These are phyloP conservation scores for Bryconaethiops microstoma DNA, from an alignment of 2,797 vertebrate genomes.

Conservation along the genomic window DNA sequence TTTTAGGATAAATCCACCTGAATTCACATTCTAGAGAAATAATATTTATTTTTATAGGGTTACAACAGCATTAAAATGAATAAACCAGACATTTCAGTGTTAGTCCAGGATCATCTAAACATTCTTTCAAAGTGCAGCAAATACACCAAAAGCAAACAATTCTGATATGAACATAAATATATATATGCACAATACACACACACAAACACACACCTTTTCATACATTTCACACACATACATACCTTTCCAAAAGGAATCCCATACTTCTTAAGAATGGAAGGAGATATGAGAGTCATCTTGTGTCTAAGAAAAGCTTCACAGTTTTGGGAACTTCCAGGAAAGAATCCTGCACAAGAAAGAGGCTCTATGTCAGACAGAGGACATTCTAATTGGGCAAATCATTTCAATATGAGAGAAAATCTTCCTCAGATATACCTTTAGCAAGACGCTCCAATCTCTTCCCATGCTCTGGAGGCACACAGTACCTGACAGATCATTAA, in stretches of 20 bases:
- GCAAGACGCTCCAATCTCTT: constrained; percentile 94
- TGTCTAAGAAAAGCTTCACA: constrained; percentile 97
- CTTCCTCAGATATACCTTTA: constrained; percentile 79
- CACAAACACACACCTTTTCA: too few relatives aligned
- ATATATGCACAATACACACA: too few relatives aligned
- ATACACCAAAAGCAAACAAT: too few relatives aligned
- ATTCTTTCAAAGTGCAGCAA: too few relatives aligned
- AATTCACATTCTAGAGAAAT: too few relatives aligned
- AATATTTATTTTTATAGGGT: too few relatives aligned
- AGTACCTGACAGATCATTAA: constrained; percentile 82
- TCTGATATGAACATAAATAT: too few relatives aligned
- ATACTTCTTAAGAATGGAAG: constrained; percentile 94
- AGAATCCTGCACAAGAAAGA: constrained; percentile 82
- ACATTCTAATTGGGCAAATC: not conserved
- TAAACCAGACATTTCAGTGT: too few relatives aligned
- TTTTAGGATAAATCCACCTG: too few relatives aligned
- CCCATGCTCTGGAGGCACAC: constrained; percentile 92
- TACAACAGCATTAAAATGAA: too few relatives aligned
- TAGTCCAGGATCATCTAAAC: too few relatives aligned
- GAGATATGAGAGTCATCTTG: constrained; percentile 98
- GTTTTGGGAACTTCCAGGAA: constrained; percentile 93
- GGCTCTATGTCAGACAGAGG: not conserved
- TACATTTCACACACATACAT: too few relatives aligned
- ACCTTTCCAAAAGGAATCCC: constrained; percentile 98
- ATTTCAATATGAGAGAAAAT: not conserved